Base-by-base conservation (phyloP, 2,888 invertebrate species). In the Lottia scabra region DNA sequence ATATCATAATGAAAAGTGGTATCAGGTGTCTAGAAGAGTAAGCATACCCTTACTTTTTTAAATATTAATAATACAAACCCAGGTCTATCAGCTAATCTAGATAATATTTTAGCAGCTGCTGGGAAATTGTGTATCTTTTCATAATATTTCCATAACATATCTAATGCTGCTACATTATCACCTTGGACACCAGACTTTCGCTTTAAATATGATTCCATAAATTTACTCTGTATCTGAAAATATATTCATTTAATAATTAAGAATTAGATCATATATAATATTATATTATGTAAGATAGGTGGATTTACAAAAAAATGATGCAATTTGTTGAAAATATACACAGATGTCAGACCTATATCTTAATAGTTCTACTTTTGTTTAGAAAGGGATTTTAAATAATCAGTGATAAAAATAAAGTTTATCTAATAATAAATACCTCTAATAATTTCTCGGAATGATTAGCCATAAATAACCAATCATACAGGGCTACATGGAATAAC, bases 141-240 rank as follows among this genome's bases (percentile, higher is more conserved):
- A 85, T 98, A 97, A 88, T 95, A 97, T 90, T 96, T 96, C 98
- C 99, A 99, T 71, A 99, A 91, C 78, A 99, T 91, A 88, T 98
- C 96, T 78, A 95, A 92, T 89, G 79, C 92, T 90, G 66, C 93
- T 92, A 12, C 93, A 92, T 87, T 91, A 67, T 85, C 87, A 5
- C 81, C 76, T 65, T 82, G 84, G 65, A 78, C 79, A 30, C 79
- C 76, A 16, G 86, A 80, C 45, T 84, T 82, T 74, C 90, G 86
- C 72, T 90, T 92, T 64, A 97, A 90, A 89, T 94, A 96, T 38
- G 93, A 92, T 88, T 96, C 96, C 65, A 97, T 90, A 13, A 94
- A 95, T 1, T 93, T 91, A 62, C 91, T 90, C 78, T 90, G 88
- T 69, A 91, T 88, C 89, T 91, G 76, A 63, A 84, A 79, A n/a